phyloP scores from a whole-genome alignment of 2,888 invertebrate genomes.

The Patella caerulea region DNA sequence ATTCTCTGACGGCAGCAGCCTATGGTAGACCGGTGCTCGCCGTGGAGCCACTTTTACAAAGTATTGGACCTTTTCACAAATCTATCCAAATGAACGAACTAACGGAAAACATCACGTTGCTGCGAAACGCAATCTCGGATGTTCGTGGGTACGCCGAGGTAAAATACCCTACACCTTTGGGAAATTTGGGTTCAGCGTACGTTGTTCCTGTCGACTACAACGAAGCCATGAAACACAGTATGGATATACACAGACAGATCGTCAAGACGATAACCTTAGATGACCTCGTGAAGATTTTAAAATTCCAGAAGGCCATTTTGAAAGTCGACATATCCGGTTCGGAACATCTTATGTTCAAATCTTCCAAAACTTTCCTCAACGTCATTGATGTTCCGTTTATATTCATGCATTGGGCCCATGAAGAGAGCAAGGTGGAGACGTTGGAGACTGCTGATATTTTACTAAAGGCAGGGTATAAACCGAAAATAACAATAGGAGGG shows the following conservation, averaged over 20 bases:
- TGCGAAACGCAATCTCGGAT: conserved; percentile 38
- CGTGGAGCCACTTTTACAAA: conserved; percentile 35
- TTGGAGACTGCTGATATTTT: conserved; percentile 7
- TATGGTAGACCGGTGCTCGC: conserved; percentile 34
- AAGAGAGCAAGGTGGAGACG: background rate
- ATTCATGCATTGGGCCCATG: conserved; percentile 39
- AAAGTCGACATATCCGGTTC: conserved; percentile 40
- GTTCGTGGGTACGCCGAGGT: conserved; percentile 21
- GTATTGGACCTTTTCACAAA: conserved; percentile 32
- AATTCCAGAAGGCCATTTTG: conserved; percentile 34
- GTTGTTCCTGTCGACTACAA: background rate
- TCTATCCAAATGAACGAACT: conserved; percentile 34
- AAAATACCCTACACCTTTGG: background rate
- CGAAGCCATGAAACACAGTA: background rate
- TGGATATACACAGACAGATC: conserved; percentile 14
- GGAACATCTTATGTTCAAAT: conserved; percentile 24
- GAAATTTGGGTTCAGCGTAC: conserved; percentile 17
- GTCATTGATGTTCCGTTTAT: conserved; percentile 35
- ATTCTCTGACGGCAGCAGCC: conserved; percentile 33
- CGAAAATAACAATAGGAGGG: conserved; percentile 6
- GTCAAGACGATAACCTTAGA: conserved; percentile 34
- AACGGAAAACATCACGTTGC: conserved; percentile 26
- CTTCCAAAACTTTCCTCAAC: conserved; percentile 31
- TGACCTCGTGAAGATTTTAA: conserved; percentile 28
- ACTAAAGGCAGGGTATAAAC: conserved; percentile 7